Evolutionary conservation across 2,888 invertebrate genomes (phyloP).

Genomic region (Shargacucullia verbasci): DNA sequence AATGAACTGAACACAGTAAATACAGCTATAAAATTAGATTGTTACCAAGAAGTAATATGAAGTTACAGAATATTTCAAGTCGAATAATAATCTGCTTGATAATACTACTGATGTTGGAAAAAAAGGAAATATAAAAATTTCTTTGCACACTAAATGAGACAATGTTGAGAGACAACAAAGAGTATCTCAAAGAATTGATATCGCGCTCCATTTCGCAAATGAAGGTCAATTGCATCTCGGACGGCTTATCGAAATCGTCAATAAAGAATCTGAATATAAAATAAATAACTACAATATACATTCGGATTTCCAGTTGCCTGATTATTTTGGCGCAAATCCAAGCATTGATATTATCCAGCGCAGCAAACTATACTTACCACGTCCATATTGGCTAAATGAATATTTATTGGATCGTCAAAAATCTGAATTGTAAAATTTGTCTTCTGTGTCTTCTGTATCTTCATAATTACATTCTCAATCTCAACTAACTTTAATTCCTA

Average conservation of each 20-base stretch:
- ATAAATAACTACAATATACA: conserved; percentile 74
- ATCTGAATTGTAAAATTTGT: conserved; percentile 17
- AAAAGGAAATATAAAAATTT: conserved; percentile 49
- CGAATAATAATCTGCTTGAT: conserved; percentile 54
- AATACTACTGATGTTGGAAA: conserved; percentile 54
- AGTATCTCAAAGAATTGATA: conserved; percentile 55
- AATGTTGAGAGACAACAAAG: conserved; percentile 37
- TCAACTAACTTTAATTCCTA: conserved; percentile 43
- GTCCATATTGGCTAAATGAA: conserved; percentile 55
- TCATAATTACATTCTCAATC: conserved; percentile 46
- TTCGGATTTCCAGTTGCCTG: conserved; percentile 73
- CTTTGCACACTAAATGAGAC: conserved; percentile 18
- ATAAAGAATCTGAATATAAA: conserved; percentile 72
- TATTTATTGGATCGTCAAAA: conserved; percentile 29
- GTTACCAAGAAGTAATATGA: conserved; percentile 20
- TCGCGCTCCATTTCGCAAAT: conserved; percentile 64
- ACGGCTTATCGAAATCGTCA: conserved; percentile 68
- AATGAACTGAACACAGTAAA: conserved; percentile 50
- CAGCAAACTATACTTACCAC: conserved; percentile 63
- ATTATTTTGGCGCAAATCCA: conserved; percentile 84
- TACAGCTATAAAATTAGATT: conserved; percentile 47
- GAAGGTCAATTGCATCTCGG: conserved; percentile 73
- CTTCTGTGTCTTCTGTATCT: conserved; percentile 27
- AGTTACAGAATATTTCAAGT: conserved; percentile 22
- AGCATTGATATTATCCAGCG: conserved; percentile 65